Conservation (phyloP, 1,140 invertebrate species). For the Drosophila busckii region DNA sequence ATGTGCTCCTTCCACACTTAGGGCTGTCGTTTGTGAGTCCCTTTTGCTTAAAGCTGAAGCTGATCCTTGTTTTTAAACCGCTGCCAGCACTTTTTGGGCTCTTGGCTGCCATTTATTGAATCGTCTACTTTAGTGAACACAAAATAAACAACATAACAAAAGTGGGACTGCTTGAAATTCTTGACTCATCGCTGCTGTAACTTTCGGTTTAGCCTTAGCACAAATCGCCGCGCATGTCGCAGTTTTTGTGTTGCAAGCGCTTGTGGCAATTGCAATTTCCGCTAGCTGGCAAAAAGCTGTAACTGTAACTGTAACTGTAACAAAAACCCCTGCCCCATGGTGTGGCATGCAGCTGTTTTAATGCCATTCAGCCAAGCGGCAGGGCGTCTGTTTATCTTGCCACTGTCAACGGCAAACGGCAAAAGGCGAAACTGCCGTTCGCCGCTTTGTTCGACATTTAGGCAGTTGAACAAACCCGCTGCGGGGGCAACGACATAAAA, state of each 20-base stretch:
- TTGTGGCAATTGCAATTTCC: conserved; percentile 24
- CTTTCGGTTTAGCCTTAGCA: conserved; percentile 42
- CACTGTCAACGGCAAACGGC: conserved; percentile 42
- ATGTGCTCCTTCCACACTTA: too few relatives aligned
- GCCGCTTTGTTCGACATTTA: conserved; percentile 51
- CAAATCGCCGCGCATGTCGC: conserved; percentile 11
- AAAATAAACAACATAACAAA: too few relatives aligned
- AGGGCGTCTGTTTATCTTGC: conserved; percentile 61
- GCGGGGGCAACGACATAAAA: conserved; percentile 20
- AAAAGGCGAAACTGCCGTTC: conserved; percentile 3
- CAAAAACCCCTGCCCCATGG: conserved; percentile 24
- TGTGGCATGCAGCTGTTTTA: conserved; percentile 56
- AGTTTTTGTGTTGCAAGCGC: neutral
- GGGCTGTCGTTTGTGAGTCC: too few relatives aligned
- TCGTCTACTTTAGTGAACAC: too few relatives aligned
- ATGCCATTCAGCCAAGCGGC: conserved; percentile 46
- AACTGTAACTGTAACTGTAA: conserved; percentile 21
- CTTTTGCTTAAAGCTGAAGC: too few relatives aligned
- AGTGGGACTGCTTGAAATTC: conserved; percentile 40
- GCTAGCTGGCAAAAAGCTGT: too few relatives aligned
- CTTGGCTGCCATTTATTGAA: conserved; percentile 18
- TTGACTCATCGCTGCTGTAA: conserved; percentile 24
- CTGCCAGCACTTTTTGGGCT: too few relatives aligned
- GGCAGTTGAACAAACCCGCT: conserved; percentile 32
- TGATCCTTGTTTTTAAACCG: too few relatives aligned